These are phyloP conservation scores for Chloroceryle amazona DNA, from an alignment of 2,797 vertebrate species.

Conservation along the genomic window DNA sequence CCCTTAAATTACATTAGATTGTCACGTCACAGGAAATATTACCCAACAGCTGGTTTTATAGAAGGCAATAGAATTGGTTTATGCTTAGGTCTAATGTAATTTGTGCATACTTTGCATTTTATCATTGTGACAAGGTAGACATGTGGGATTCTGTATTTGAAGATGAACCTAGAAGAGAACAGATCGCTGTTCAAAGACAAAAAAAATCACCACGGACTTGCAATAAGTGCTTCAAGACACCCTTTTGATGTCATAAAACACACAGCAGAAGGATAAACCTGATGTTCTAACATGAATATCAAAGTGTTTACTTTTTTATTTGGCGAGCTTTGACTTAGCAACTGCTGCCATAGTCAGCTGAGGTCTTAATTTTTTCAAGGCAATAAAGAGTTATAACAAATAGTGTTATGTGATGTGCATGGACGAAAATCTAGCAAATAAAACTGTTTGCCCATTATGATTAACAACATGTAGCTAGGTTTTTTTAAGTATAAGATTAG, in stretches of 20 bases:
- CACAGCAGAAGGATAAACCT: not conserved
- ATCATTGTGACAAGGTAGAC: not conserved
- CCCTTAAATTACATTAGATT: not conserved
- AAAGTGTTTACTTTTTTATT: not conserved
- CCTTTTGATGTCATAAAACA: not conserved
- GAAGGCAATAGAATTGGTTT: not conserved
- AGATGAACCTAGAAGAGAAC: not conserved
- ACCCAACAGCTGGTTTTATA: not conserved
- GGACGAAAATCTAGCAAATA: not conserved
- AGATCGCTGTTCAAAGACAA: not conserved
- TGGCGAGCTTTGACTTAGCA: not conserved
- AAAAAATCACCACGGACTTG: not conserved
- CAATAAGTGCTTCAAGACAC: not conserved
- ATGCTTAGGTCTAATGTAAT: not conserved
- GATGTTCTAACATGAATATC: not conserved
- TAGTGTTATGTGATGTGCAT: not conserved
- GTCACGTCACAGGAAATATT: not conserved
- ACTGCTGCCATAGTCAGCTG: not conserved
- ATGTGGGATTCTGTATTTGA: not conserved
- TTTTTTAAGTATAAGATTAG: not conserved
- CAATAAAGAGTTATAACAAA: not conserved
- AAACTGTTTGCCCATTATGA: not conserved
- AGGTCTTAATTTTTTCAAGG: not conserved
- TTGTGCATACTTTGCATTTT: not conserved
- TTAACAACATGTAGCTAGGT: not conserved